phyloP scores from a whole-genome alignment of 2,888 invertebrate genomes.

The Cerastis leucographa region DNA sequence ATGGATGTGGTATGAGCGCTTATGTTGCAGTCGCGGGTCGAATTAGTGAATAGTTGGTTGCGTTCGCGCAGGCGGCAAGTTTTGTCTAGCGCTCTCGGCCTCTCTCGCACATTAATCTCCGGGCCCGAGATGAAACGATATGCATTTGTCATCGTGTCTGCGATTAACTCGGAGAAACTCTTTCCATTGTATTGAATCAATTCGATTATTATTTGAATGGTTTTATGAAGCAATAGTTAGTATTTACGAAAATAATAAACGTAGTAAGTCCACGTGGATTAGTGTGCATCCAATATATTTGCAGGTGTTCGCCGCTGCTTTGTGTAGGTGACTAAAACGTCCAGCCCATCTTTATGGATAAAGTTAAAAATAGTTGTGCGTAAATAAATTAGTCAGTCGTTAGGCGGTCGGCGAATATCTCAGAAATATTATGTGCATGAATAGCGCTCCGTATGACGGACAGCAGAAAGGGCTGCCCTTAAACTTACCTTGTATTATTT shows the following conservation, averaged over 20 bases:
- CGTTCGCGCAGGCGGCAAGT: slow-evolving; percentile 85
- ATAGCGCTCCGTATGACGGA: slow-evolving; percentile 89
- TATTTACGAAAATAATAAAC: slow-evolving; percentile 70
- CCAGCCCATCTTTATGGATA: slow-evolving; percentile 58
- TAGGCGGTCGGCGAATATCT: slow-evolving; percentile 87
- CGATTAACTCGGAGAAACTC: slow-evolving; percentile 87
- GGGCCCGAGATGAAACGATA: slow-evolving; percentile 88
- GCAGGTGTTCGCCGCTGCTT: slow-evolving; percentile 51
- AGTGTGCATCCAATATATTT: slow-evolving; percentile 39
- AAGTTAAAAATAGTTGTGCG: slow-evolving; percentile 67
- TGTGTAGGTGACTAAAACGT: slow-evolving; percentile 37
- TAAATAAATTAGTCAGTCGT: slow-evolving; percentile 87
- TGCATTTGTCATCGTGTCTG: slow-evolving; percentile 89
- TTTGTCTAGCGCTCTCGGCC: slow-evolving; percentile 86
- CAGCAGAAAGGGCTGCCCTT: slow-evolving; percentile 90
- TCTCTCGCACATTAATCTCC: slow-evolving; percentile 88
- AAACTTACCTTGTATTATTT: slow-evolving; percentile 90
- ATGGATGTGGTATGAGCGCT: slow-evolving; percentile 85
- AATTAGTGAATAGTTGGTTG: slow-evolving; percentile 82
- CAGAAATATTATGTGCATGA: slow-evolving; percentile 89
- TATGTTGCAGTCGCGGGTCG: slow-evolving; percentile 81
- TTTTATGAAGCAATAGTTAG: slow-evolving; percentile 73
- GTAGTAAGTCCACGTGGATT: slow-evolving; percentile 19
- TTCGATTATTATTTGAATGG: slow-evolving; percentile 84
- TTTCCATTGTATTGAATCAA: slow-evolving; percentile 87